Base-by-base conservation (phyloP, 2,888 invertebrate genomes). In the Gnatocerus cornutus region DNA sequence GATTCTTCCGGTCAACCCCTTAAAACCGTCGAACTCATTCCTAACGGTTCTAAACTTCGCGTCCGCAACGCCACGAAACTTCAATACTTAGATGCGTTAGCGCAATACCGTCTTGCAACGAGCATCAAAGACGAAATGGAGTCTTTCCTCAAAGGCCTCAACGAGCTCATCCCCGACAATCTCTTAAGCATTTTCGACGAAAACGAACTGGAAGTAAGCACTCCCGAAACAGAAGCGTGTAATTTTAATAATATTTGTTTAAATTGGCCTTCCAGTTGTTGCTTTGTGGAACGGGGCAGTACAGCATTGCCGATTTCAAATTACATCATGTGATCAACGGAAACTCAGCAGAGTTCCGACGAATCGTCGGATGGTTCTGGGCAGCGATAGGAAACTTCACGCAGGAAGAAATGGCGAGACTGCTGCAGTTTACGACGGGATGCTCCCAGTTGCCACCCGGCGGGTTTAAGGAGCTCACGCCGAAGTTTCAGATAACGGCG, bases 111-210 rank as follows among this genome's bases (percentile, higher is more conserved):
- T 76, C 89, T 97, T 72, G 93, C 94, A 58, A 92, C 90, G 75
- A 91, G 92, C 74, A 92, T 94, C 74, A 91, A 93, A 73, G 90
- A 90, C 62, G 96, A 97, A 87, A 90, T 94, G 50, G 96, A 93
- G 81, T 91, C 93, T 75, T 97, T 98, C 86, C 88, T 97, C 52
- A 93, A 94, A 79, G 98, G 97, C 0, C 90, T 97, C 59, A 94
- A 95, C 85, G 92, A 95, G 83, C 90, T 97, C 43, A 95, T 97
- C 80, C 97, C 98, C 3, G 96, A 96, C 86, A 94, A 96, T 86
- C 89, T 97, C 77, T 88, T 98, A 71, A 95, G 95, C 81, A 96
- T 97, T 83, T 97, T 98, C 86, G 97, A 97, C 86, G 97, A 97
- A 86, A 96, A 96, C 86, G 97, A 98, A 86, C 88, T 98, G 21